phyloP scores from a whole-genome alignment of 2,113 vertebrate species.

The rabbit (Oryctolagus cuniculus) region mOryCun1.1 NC_091436.1:2383501-2384000 shows the following conservation, averaged over 20 bases:
- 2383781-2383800: rapidly evolving
- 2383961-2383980: background rate
- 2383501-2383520: rapidly evolving
- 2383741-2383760: background rate
- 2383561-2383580: too few relatives aligned
- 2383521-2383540: too few relatives aligned
- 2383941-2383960: background rate
- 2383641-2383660: too few relatives aligned
- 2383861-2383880: too few relatives aligned
- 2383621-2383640: rapidly evolving
- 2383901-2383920: too few relatives aligned
- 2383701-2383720: rapidly evolving
- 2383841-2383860: rapidly evolving
- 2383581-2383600: rapidly evolving
- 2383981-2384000: background rate
- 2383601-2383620: rapidly evolving
- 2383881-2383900: too few relatives aligned
- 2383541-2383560: too few relatives aligned
- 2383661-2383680: too few relatives aligned
- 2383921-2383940: background rate
- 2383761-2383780: too few relatives aligned
- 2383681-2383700: too few relatives aligned
- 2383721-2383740: background rate
- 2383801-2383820: rapidly evolving
- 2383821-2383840: rapidly evolving